These are phyloP conservation scores for Fregetta grallaria DNA, from an alignment of 2,113 vertebrate genomes.

Conservation along the genomic window DNA sequence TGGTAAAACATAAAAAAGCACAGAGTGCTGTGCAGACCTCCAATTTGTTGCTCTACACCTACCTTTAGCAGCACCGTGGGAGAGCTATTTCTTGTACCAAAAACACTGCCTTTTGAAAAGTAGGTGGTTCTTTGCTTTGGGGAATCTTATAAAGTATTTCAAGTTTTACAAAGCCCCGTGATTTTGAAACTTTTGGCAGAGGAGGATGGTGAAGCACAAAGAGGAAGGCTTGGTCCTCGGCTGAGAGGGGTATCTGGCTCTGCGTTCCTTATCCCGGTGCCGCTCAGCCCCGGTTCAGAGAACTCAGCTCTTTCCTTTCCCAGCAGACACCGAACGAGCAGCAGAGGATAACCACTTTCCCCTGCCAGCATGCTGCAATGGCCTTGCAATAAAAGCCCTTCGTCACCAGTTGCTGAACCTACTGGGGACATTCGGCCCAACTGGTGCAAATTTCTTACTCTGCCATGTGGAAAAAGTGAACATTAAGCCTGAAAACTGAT, in stretches of 20 bases:
- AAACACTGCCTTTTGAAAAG: neutral
- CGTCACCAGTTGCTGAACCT: accelerated
- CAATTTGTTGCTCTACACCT: neutral
- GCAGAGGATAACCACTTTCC: neutral
- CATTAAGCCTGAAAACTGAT: accelerated
- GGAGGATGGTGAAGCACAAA: neutral
- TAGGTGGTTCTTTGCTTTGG: neutral
- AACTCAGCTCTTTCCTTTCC: neutral
- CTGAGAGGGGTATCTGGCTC: neutral
- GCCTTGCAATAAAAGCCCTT: neutral
- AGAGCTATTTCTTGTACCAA: neutral
- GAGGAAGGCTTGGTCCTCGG: neutral
- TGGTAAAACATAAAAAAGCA: neutral
- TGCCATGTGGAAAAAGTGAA: neutral
- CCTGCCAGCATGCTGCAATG: accelerated
- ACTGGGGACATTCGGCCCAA: neutral
- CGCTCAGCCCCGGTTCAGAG: neutral
- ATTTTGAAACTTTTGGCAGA: neutral
- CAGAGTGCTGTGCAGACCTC: neutral
- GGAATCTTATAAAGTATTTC: neutral
- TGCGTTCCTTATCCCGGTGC: accelerated
- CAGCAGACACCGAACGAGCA: neutral
- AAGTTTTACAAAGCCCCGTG: neutral
- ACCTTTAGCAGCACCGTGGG: neutral
- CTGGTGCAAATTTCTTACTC: neutral